These are phyloP conservation scores for Napeogenes sylphis DNA, from an alignment of 2,888 invertebrate genomes.

Conservation along the genomic window DNA sequence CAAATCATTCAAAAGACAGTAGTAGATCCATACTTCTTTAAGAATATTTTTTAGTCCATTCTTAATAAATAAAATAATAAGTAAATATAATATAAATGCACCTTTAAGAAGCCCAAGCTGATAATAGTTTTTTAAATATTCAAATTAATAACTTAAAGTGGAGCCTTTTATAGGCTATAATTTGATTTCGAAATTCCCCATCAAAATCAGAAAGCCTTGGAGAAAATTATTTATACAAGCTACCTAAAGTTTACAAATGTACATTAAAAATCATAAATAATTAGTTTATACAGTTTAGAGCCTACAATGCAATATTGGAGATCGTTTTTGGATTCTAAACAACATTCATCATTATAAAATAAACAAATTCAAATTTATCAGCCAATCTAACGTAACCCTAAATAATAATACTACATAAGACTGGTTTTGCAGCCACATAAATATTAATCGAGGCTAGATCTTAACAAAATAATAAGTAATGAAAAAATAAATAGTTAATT, in stretches of 20 bases:
- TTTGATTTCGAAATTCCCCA: constrained; percentile 19
- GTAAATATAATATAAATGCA: constrained; percentile 24
- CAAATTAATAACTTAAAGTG: constrained; percentile 23
- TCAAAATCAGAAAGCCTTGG: constrained; percentile 25
- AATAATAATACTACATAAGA: constrained; percentile 37
- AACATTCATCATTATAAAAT: constrained; percentile 35
- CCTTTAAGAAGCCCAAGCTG: constrained; percentile 24
- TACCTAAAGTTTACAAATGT: constrained; percentile 25
- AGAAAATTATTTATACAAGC: constrained; percentile 21
- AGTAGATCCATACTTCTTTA: not conserved
- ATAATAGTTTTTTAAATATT: constrained; percentile 15
- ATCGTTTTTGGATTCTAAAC: constrained; percentile 23
- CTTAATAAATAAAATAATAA: not conserved
- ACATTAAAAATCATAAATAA: constrained; percentile 27
- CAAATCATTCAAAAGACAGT: not conserved
- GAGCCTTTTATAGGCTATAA: constrained; percentile 19
- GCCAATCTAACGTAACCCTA: constrained; percentile 31
- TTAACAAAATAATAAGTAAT: constrained; percentile 29
- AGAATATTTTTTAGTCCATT: not conserved
- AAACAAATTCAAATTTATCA: constrained; percentile 51
- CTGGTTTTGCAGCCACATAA: constrained; percentile 38
- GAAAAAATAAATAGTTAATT: constrained; percentile 34
- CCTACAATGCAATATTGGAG: constrained; percentile 29
- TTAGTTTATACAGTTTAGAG: constrained; percentile 22
- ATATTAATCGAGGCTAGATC: constrained; percentile 34